Base-by-base conservation (phyloP, 2,797 vertebrate species). In the Kryptopterus vitreolus region DNA sequence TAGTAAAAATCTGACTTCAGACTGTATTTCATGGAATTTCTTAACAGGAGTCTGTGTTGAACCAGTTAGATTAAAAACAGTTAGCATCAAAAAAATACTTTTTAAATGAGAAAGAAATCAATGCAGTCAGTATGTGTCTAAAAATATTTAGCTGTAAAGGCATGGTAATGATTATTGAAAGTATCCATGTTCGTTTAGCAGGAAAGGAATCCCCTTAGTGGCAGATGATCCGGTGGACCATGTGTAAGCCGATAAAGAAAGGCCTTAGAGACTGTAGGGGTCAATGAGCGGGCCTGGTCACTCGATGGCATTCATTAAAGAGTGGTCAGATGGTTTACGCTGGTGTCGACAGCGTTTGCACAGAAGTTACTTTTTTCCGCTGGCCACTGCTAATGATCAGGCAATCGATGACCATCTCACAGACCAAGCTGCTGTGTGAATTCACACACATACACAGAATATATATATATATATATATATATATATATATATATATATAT, bases 361-460 rank as follows among this genome's bases (percentile, higher is more conserved):
- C 85, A 29, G 87, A 89, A 90, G 87, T 90, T 90, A 88, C 88
- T 88, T 71, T 88, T 71, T 84, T 68, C 85, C 82, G 87, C 85
- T 83, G 22, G 85, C 83, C 88, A 58, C 87, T 88, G 85, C 88
- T 92, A 92, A 93, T 87, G 89, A 92, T 89, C 86, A 73, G 63
- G 38, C 87, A 86, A 92, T 93, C 91, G 65, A 92, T 93, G 88
- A 77, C 81, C 88, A 88, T 90, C 85, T 57, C 75, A n/a, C 89
- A 88, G 87, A 90, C 89, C 85, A 89, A 76, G 88, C 46, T 83
- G 90, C 90, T 89, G 89, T 76, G 90, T 33, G 18, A 22, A 33
- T 53, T 15, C 52, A n/a, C 29, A 72, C 7, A 10, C 20, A n/a
- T 11, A 13, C 46, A 69, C n/a, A 69, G 6, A n/a, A 31, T 18